A percentile compares a stretch with the other conserved stretches of the same genome.
Conservation (phyloP, 2,888 invertebrate genomes). For the Tethea ocularis region DNA sequence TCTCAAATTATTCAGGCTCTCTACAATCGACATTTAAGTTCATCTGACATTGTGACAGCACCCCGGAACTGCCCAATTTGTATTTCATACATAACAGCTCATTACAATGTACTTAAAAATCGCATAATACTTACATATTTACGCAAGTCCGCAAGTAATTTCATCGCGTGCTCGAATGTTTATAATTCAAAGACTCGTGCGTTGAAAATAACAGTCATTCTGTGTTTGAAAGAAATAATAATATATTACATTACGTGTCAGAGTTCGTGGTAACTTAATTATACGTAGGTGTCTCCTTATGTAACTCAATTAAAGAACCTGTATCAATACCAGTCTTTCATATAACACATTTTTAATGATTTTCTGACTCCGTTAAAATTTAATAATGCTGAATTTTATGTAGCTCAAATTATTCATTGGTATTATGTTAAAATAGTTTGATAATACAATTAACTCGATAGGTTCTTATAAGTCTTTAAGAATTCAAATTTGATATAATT, state of each 20-base stretch:
- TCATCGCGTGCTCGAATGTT: background rate
- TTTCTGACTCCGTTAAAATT: background rate
- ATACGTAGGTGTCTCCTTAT: background rate
- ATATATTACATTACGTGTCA: conserved; percentile 14
- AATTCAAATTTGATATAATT: too few relatives aligned
- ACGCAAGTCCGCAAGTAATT: conserved; percentile 8
- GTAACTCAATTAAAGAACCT: background rate
- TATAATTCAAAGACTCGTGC: conserved; percentile 2
- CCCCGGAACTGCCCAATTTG: conserved; percentile 25
- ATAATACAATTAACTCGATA: too few relatives aligned
- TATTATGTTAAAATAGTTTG: too few relatives aligned
- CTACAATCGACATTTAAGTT: background rate
- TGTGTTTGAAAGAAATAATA: conserved; percentile 12
- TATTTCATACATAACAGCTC: conserved; percentile 7
- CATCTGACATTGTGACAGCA: conserved; percentile 23
- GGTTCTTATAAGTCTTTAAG: too few relatives aligned
- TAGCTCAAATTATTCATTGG: too few relatives aligned
- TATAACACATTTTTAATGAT: background rate
- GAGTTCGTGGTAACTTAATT: conserved; percentile 15
- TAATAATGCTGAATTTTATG: background rate
- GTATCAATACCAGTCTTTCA: background rate
- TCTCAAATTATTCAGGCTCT: background rate
- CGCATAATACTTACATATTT: conserved; percentile 9
- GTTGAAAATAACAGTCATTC: background rate
- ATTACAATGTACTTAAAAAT: conserved; percentile 10